Base-by-base conservation (phyloP, 1,140 invertebrate species). In the Nasonia vitripennis region DNA sequence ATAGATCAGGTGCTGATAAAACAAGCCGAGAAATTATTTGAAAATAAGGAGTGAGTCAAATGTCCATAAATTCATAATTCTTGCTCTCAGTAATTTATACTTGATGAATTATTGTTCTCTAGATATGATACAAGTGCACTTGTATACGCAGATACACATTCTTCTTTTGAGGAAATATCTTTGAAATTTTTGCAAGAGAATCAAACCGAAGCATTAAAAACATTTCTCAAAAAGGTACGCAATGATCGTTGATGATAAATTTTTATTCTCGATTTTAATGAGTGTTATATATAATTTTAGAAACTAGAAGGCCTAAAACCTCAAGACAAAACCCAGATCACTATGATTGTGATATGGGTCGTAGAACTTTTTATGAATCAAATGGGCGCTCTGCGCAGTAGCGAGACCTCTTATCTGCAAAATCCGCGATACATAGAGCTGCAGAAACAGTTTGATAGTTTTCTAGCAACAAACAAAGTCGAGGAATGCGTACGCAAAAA, bases 151-250 rank as follows among this genome's bases (percentile, higher is more conserved):
- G 95, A 98, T 89, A 98, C 98, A 0, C 95, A 97, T 88, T 96
- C 96, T n/a, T 97, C 97, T 17, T 99, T 99, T 93, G 98, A 99
- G 94, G 97, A 98, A 90, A 95, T 99, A 34, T 97, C 98, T 62
- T 94, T 99, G 0, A 99, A 99, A 92, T 99, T 99, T 92, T 94
- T 99, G 75, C 95, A 97, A 92, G 94, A 96, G 7, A 94, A 96
- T 79, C 94, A 99, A 91, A 96, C 97, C 82, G 95, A 97, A 89
- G 97, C 98, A 1, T 93, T 99, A 45, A 97, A 98, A 93, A 95
- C 96, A 23, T 99, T 98, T 91, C 93, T 99, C 11, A 94, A 95
- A 62, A 96, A 96, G 90, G 95, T 97, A 89, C 89, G 10, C 20
- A 78, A 27, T 51, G 11, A 74, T 48, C 41, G 1, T 70, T 85